phyloP scores from a whole-genome alignment of 2,888 invertebrate genomes.

The Caenorhabditis sinica region DNA sequence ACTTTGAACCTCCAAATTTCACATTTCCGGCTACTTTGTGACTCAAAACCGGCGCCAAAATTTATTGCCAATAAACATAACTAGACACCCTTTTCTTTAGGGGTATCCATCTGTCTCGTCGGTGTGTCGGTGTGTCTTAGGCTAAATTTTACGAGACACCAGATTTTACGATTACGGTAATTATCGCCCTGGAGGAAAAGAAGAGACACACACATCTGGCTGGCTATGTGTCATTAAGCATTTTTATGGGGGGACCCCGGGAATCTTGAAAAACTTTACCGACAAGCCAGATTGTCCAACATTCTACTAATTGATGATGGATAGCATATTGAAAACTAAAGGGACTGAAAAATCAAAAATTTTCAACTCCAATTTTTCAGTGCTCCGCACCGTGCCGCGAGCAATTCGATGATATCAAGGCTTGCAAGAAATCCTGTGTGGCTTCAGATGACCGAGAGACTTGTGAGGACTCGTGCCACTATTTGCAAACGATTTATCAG shows the following conservation, averaged over 20 bases:
- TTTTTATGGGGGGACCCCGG: conserved; percentile 43
- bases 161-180: conserved; percentile 58
- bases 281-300: no score
- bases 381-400: conserved; percentile 81
- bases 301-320: no score
- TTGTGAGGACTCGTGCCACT: conserved; percentile 83
- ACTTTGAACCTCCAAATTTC: no score
- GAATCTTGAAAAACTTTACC: conserved; percentile 40
- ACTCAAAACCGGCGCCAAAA: no score
- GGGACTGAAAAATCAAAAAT: background rate
- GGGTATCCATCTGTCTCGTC: no score
- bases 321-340: no score
- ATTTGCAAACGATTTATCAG: conserved; percentile 81
- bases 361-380: conserved; percentile 74
- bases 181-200: conserved; percentile 19
- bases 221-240: conserved; percentile 49
- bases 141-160: background rate
- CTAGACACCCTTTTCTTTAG: background rate
- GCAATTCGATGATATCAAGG: conserved; percentile 64
- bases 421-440: conserved; percentile 65
- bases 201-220: conserved; percentile 28
- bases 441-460: conserved; percentile 55
- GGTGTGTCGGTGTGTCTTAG: no score
- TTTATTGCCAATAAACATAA: background rate
- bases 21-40: no score